Evolutionary conservation across 2,797 vertebrate species (phyloP), one percentile per base, ranked within the genome.

Genomic region (Glossophaga mutica): DNA sequence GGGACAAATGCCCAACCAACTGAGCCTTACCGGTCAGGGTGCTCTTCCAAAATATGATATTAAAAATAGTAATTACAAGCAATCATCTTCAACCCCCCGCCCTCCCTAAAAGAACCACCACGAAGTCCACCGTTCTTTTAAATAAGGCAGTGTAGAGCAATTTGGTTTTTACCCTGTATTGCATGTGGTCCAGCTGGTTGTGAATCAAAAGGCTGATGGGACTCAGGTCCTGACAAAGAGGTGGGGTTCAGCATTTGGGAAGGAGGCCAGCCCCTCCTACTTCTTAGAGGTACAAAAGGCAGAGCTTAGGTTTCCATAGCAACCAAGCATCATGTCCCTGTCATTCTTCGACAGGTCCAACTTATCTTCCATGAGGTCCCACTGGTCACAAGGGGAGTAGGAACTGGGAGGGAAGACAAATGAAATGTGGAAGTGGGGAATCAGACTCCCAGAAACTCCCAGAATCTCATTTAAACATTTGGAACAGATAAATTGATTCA

Each of bases 81-180:
- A 42, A 73, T 73, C 24, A 73, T 42, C 24, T 15, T 37, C 55
- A 24, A 26, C 24, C 10, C 10, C 57, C 68, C 34, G 2, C 37
- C 68, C 21, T 6, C 12, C 68, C 37, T 37, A 39, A 14, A 24
- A 71, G 44, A 44, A 11, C 76, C 94, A 94, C 94, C 94, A 90
- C 77, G 96, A 96, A 96, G 91, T 93, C 93, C 10, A 77, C 92
- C 90, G 92, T 87, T 96, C 82, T 91, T 90, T 96, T 96, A 96
- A 96, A 96, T 97, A 95, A 83, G 1, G 59, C 0, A 39, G 78
- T 91, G 88, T 46, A 86, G 89, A 96, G 91, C 73, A 82, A 94
- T 97, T 96, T 96, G 94, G 78, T 83, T 94, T 94, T 96, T 48
- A 90, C 90, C 50, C 92, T 97, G 96, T 97, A 96, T 96, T 97